Conservation (phyloP, 2,888 invertebrate genomes). For the Sinohyriopsis cumingii region DNA sequence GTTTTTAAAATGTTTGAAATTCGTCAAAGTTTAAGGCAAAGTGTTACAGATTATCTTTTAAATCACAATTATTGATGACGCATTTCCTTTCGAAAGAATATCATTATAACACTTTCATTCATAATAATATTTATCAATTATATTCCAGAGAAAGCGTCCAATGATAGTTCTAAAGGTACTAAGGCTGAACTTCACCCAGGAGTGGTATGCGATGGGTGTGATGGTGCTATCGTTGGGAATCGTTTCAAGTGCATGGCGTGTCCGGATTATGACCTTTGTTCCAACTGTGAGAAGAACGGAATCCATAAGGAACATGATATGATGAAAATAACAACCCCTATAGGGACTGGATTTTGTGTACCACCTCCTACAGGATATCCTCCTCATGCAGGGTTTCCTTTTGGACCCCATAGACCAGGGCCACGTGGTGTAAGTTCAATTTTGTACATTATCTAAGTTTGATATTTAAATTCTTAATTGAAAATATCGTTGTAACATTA, state of each 20-base stretch:
- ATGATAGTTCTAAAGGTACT: slow-evolving; percentile 2
- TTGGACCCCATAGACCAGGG: slow-evolving; percentile 21
- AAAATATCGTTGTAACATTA: too few relatives aligned
- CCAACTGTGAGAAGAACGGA: slow-evolving; percentile 79
- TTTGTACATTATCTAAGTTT: too few relatives aligned
- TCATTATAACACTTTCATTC: too few relatives aligned
- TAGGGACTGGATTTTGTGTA: slow-evolving; percentile 18
- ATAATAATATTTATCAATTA: too few relatives aligned
- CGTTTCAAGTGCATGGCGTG: slow-evolving; percentile 91
- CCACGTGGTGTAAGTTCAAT: slow-evolving; percentile 26
- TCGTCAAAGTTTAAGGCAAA: too few relatives aligned
- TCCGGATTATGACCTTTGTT: slow-evolving; percentile 86
- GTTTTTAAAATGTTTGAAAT: too few relatives aligned
- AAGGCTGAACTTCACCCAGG: slow-evolving; percentile 74
- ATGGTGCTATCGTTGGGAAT: slow-evolving; percentile 79
- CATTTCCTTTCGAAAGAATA: too few relatives aligned
- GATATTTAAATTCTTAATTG: too few relatives aligned
- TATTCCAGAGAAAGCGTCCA: neutral
- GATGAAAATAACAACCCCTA: slow-evolving; percentile 78
- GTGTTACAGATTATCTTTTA: too few relatives aligned
- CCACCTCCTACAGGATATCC: neutral
- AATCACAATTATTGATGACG: too few relatives aligned
- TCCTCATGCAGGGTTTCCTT: slow-evolving; percentile 1
- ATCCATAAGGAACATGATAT: slow-evolving; percentile 85
- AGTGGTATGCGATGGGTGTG: slow-evolving; percentile 84